A percentile compares a stretch with the other conserved stretches of the same genome.
These are phyloP conservation scores for Hymenopus coronatus DNA, from an alignment of 2,888 invertebrate species.

Conservation along the genomic window DNA sequence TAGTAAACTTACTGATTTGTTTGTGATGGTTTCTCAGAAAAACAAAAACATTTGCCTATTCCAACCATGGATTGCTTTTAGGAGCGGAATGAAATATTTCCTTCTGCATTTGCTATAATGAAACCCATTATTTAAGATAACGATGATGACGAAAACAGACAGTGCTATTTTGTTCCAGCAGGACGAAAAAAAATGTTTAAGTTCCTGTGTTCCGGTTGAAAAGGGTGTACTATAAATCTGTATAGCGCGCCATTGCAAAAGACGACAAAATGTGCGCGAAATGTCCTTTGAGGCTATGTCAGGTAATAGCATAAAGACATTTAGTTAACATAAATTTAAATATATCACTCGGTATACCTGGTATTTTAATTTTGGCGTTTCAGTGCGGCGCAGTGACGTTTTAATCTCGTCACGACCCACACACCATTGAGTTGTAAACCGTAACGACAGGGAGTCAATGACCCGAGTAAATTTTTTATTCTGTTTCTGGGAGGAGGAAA, in stretches of 20 bases:
- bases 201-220: not conserved
- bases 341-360: not conserved
- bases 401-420: not conserved
- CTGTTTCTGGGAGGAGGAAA: not conserved
- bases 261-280: not conserved
- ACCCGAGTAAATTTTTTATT: not conserved
- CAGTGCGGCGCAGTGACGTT: not conserved
- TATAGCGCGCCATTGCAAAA: not conserved
- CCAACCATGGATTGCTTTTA: no score
- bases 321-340: not conserved
- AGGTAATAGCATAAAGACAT: not conserved
- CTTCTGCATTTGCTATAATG: no score
- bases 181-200: no score
- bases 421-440: not conserved
- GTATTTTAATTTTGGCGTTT: not conserved
- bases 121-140: no score
- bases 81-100: no score
- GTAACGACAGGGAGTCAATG: not conserved
- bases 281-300: not conserved
- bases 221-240: not conserved
- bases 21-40: no score
- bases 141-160: no score
- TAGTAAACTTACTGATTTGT: no score
- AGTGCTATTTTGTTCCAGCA: no score
- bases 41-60: no score